Evolutionary conservation across 2,797 vertebrate species (phyloP).

Genomic region (Muscicapa comitata): DNA sequence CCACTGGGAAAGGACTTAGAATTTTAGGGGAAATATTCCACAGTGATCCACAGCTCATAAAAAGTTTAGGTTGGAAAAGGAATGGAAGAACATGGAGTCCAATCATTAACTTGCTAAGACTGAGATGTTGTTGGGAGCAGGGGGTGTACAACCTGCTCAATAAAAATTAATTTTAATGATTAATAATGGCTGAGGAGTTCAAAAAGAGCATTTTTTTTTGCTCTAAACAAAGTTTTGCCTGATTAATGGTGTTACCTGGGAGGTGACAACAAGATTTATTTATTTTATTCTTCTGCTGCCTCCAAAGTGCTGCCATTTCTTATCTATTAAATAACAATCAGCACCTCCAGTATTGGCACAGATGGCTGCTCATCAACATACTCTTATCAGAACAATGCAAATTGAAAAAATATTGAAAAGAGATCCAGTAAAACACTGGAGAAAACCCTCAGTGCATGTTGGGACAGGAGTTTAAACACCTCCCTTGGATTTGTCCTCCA

Average conservation of each 20-base stretch:
- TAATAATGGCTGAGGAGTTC: neutral
- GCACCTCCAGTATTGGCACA: neutral
- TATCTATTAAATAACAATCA: neutral
- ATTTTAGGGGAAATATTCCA: neutral
- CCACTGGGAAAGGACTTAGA: neutral
- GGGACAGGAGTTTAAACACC: neutral
- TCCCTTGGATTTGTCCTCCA: constrained; percentile 8
- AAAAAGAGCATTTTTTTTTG: rapidly evolving
- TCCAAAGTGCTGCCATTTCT: neutral
- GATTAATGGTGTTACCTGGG: neutral
- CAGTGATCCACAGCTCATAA: neutral
- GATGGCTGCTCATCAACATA: neutral
- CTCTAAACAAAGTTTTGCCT: neutral
- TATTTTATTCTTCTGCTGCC: neutral
- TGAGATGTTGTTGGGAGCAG: neutral
- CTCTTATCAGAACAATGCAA: constrained; percentile 43
- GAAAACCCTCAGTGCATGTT: neutral
- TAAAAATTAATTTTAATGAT: neutral
- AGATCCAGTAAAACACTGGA: neutral
- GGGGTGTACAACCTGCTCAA: neutral
- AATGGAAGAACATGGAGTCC: neutral
- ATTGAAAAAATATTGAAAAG: neutral
- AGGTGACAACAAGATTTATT: neutral
- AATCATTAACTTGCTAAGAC: neutral
- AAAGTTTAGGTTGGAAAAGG: neutral